phyloP scores from a whole-genome alignment of 2,797 vertebrate genomes.

The Sylvia borin region DNA sequence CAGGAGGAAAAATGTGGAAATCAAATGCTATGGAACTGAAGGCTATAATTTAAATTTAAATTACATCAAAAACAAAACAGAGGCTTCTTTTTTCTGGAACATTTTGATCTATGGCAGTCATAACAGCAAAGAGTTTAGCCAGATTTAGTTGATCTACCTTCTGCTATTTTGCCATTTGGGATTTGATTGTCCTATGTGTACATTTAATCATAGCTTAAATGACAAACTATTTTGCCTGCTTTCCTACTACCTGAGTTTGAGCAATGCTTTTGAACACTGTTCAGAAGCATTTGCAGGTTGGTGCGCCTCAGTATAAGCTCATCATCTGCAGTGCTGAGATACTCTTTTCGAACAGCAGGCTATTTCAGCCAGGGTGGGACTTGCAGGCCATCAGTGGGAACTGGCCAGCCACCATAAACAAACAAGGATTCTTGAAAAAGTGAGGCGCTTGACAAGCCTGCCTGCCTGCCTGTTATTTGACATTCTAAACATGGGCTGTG shows the following conservation, averaged over 20 bases:
- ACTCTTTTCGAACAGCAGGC: background rate
- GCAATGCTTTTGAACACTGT: background rate
- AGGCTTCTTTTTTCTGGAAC: background rate
- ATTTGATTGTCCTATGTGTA: background rate
- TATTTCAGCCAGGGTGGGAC: background rate
- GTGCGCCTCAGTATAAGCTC: background rate
- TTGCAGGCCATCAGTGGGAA: background rate
- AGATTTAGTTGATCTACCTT: background rate
- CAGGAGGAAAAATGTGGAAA: background rate
- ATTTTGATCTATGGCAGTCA: background rate
- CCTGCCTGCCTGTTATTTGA: background rate
- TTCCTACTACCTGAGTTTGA: background rate
- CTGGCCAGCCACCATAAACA: background rate
- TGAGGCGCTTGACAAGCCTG: background rate
- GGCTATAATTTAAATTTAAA: background rate
- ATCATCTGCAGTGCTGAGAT: background rate
- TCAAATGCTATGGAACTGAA: background rate
- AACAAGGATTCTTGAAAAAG: background rate
- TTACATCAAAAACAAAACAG: background rate
- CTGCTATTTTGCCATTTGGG: background rate
- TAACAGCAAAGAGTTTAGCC: background rate
- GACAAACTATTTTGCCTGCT: background rate
- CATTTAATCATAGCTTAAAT: background rate
- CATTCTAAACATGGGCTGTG: background rate
- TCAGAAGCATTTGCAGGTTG: background rate